phyloP scores from a whole-genome alignment of 1,140 invertebrate genomes.

The Drosophila auraria region DNA sequence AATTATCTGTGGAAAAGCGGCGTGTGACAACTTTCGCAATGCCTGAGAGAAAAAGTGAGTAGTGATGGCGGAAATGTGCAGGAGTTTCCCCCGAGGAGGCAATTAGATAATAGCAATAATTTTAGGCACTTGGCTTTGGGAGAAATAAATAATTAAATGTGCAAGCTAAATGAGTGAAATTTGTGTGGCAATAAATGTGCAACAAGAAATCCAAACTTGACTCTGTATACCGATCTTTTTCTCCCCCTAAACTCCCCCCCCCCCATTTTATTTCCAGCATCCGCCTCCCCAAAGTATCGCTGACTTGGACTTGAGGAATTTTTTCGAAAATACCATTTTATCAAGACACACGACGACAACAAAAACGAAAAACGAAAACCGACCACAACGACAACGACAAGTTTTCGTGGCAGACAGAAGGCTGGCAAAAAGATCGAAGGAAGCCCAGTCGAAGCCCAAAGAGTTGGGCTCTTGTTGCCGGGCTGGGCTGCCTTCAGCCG shows the following conservation, averaged over 20 bases:
- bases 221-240: conserved; percentile 34
- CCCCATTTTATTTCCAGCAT: conserved; percentile 29
- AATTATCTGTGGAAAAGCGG: conserved; percentile 46
- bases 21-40: conserved; percentile 69
- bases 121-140: background rate
- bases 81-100: conserved; percentile 8
- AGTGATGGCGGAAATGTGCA: conserved; percentile 22
- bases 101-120: background rate
- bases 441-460: conserved; percentile 27
- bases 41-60: conserved; percentile 21
- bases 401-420: conserved; percentile 65
- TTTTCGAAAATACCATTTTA: conserved; percentile 80
- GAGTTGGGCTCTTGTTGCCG: conserved; percentile 63
- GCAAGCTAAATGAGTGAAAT: conserved; percentile 57
- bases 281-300: conserved; percentile 47
- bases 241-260: background rate
- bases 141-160: background rate
- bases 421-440: conserved; percentile 42
- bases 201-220: conserved; percentile 65
- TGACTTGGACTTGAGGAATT: conserved; percentile 79
- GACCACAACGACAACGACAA: conserved; percentile 55
- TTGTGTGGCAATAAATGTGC: conserved; percentile 77
- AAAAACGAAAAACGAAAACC: conserved; percentile 14
- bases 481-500: conserved; percentile 48
- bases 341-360: conserved; percentile 78